Evolutionary conservation across 2,888 invertebrate species (phyloP), one percentile per base, ranked within the genome.

Genomic region (Phasia obesa): DNA sequence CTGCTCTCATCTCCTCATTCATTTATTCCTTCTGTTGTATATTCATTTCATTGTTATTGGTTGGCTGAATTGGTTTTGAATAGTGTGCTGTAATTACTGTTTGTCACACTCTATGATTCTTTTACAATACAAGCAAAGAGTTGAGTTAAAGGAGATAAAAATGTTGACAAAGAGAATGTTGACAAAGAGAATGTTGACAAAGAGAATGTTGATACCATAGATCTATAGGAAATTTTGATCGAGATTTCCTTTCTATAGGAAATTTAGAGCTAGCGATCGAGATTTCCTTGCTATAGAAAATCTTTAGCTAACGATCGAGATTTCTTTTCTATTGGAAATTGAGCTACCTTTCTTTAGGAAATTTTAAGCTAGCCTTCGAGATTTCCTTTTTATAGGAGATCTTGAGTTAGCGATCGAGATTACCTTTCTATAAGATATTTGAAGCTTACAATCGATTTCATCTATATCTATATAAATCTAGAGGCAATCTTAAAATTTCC

Each of bases 41-140:
- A 11, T 35, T 35, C 35, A 42, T 15, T 64, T 31, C 69, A 55
- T 53, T 74, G 55, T 67, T 65, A 15, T 57, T 35, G 62, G 19
- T 75, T 57, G 15, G 11, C 44, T 15, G 42, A 31, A 47, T 17
- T n/a, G 9, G 1, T 31, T 47, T 51, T n/a, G n/a, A 9, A 21
- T 51, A 19, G 4, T 42, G 17, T 47, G 38, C 27, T 62, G 42
- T n/a, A 13, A 4, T 74, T 42, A 42, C 27, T 64, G 35, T n/a
- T n/a, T n/a, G 53, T 55, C 55, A 59, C 15, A 35, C 44, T 71
- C 13, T 6, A 9, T 44, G 47, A 9, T 19, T 11, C 4, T 11
- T 3, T 15, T 2, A n/a, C 7, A 25, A 21, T 5, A 35, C 11
- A 35, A 35, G 35, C 35, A 2, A 11, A 35, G 35, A 4, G 62